These are phyloP conservation scores for Drosophila recens DNA, from an alignment of 2,888 invertebrate genomes.

Conservation along the genomic window DNA sequence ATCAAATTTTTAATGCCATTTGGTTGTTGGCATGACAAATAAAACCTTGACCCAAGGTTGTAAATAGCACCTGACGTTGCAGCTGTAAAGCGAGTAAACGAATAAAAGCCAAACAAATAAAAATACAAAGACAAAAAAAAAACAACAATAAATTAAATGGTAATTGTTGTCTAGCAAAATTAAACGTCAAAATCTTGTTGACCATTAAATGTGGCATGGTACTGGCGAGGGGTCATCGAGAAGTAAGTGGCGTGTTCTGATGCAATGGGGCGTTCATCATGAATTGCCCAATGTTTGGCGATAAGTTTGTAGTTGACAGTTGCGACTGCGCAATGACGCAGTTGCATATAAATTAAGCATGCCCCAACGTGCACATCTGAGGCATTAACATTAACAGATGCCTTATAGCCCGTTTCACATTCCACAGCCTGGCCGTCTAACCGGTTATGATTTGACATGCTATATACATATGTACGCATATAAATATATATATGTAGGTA, in stretches of 20 bases:
- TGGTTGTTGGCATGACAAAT: constrained; percentile 13
- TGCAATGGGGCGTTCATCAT: constrained; percentile 4
- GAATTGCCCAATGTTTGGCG: constrained; percentile 23
- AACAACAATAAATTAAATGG: constrained; percentile 32
- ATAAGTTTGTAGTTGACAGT: constrained; percentile 39
- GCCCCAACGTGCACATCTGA: constrained; percentile 41
- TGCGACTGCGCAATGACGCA: constrained; percentile 51
- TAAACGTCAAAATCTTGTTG: constrained; percentile 19
- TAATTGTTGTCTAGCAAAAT: constrained; percentile 31
- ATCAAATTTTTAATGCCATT: constrained; percentile 22
- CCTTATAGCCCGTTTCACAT: constrained; percentile 35
- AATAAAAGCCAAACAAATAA: background rate
- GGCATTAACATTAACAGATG: constrained; percentile 37
- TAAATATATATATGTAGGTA: constrained; percentile 1
- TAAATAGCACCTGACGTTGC: constrained; percentile 1
- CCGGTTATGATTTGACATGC: constrained; percentile 46
- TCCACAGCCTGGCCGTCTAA: constrained; percentile 43
- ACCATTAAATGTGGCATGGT: constrained; percentile 1
- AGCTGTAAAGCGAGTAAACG: constrained; percentile 18
- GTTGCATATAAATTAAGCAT: constrained; percentile 37
- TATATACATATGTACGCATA: constrained; percentile 6
- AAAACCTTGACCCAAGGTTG: constrained; percentile 29
- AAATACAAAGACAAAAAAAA: background rate
- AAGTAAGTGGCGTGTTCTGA: background rate
- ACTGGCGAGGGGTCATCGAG: background rate